Evolutionary conservation across 2,797 vertebrate species (phyloP), one percentile per base, ranked within the genome.

Genomic region (Coreius guichenoti): DNA sequence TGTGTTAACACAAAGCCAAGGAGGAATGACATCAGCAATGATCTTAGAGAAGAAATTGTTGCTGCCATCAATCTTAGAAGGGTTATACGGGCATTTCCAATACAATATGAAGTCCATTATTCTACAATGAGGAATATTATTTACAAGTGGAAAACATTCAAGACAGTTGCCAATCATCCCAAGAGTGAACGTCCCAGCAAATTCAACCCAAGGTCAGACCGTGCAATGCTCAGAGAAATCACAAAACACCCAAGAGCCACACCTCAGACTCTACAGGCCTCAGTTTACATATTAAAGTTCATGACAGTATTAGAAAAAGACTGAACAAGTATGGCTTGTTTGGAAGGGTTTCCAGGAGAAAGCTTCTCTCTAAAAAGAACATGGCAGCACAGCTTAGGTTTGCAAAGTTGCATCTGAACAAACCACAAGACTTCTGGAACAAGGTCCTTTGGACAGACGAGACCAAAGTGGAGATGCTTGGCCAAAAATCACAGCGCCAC

Each of bases 171-270:
- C 54, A n/a, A n/a, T n/a, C 56, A n/a, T n/a, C 45, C 39, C 39
- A 43, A 43, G 39, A 43, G 8, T 9, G 2, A 8, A 43, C 39
- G 3, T 47, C 56, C 21, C 21, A 58, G 21, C 9, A 58, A 58
- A 58, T n/a, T n/a, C 56, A 58, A 9, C 56, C 11, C 23, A n/a
- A 4, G 23, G 23, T 58, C 56, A 58, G 23, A n/a, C 9, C 9
- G 8, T n/a, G 9, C 0, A 58, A n/a, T 58, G 23, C 23, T n/a
- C 23, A 58, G 23, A n/a, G 4, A 58, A 58, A n/a, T n/a, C 3
- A 1, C 0, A 12, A 5, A 58, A n/a, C 23, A n/a, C 9, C 0
- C 0, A 21, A 54, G 6, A 19, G 7, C 16, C 8, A 21, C 21
- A 56, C 3, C 21, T 23, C 0, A 1, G 21, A 56, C 8, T 23